Conservation (phyloP, 2,797 vertebrate genomes). For the Hyperoplus immaculatus region DNA sequence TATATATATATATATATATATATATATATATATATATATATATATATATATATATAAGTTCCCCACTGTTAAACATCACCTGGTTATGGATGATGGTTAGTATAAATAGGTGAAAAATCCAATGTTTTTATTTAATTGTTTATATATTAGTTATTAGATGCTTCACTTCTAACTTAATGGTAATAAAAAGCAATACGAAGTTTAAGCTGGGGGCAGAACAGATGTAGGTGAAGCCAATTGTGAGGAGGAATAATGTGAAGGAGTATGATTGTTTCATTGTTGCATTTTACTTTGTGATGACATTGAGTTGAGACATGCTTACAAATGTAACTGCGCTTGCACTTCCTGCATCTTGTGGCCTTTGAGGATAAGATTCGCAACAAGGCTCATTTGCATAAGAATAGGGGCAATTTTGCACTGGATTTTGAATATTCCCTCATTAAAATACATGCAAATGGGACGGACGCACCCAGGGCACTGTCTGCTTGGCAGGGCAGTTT, state of each 20-base stretch:
- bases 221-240: slow-evolving; percentile 53
- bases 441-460: no score
- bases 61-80: fast-evolving
- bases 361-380: no score
- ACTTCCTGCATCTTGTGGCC: background rate
- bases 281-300: slow-evolving; percentile 22
- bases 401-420: no score
- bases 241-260: slow-evolving; percentile 37
- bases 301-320: background rate
- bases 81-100: background rate
- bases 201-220: slow-evolving; percentile 43
- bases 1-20: no score
- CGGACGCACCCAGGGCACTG: no score
- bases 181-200: slow-evolving; percentile 50
- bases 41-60: background rate
- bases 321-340: background rate
- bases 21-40: no score
- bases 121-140: no score
- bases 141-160: slow-evolving; percentile 20
- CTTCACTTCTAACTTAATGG: slow-evolving; percentile 26
- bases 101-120: slow-evolving; percentile 20
- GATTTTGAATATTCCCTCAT: no score
- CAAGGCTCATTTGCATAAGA: no score
- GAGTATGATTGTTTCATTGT: slow-evolving; percentile 12
- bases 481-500: no score